Conservation (phyloP, 2,113 vertebrate species). For the Synodontis membranacea region DNA sequence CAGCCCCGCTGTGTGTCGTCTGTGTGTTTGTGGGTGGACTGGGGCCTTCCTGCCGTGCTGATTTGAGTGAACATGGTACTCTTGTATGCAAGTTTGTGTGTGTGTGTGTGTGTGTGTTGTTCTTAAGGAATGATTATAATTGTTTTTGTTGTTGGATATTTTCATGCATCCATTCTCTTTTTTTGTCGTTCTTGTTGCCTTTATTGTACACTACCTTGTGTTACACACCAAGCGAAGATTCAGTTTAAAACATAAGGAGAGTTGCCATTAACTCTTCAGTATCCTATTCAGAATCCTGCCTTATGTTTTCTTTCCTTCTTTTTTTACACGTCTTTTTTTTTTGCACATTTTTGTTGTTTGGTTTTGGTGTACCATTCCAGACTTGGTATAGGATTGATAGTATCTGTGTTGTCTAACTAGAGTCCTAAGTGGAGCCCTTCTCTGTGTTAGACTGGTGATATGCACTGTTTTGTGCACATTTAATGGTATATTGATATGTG, state of each 20-base stretch:
- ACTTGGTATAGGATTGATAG: conserved; percentile 22
- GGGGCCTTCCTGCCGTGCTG: conserved; percentile 51
- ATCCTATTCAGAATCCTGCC: neutral
- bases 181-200: conserved; percentile 40
- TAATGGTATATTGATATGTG: conserved; percentile 47
- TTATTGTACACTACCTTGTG: conserved; percentile 40
- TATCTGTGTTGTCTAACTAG: conserved; percentile 30
- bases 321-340: conserved; percentile 32
- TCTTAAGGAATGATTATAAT: conserved; percentile 57
- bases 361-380: conserved; percentile 11
- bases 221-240: neutral
- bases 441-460: conserved; percentile 48
- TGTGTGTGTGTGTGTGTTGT: conserved; percentile 49
- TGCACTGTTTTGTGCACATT: conserved; percentile 52
- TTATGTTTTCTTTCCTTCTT: neutral
- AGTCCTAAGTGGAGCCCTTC: conserved; percentile 44
- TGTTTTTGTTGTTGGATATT: conserved; percentile 64
- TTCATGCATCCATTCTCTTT: conserved; percentile 49
- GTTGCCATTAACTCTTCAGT: conserved; percentile 7
- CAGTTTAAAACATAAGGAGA: conserved; percentile 18
- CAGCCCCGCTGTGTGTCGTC: conserved; percentile 51
- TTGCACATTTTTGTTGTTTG: conserved; percentile 20
- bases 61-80: conserved; percentile 37
- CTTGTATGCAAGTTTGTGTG: conserved; percentile 12
- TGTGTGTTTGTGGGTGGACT: conserved; percentile 53